phyloP scores from a whole-genome alignment of 2,888 invertebrate species.

The Coleophora deauratella region DNA sequence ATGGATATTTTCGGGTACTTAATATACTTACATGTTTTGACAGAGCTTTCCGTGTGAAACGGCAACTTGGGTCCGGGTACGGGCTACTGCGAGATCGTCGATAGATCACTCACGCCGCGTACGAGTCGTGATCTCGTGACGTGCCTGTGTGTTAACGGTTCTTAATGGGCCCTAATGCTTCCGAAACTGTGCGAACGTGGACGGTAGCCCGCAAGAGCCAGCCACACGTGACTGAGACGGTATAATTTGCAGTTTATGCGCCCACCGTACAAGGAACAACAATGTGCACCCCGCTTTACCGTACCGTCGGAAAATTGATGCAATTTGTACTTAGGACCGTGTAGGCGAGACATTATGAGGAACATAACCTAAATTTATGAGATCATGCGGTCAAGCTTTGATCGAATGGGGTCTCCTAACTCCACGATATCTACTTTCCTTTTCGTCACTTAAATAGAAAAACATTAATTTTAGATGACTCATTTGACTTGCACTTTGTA shows the following conservation, averaged over 20 bases:
- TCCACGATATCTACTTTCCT: too few species aligned
- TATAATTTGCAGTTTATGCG: constrained; percentile 59
- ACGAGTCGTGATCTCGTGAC: constrained; percentile 67
- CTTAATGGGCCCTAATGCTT: constrained; percentile 73
- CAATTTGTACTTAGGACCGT: constrained; percentile 39
- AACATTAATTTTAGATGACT: too few species aligned
- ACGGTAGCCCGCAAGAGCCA: constrained; percentile 58
- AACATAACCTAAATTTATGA: too few species aligned
- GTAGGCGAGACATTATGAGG: constrained; percentile 15
- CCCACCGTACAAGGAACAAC: constrained; percentile 41
- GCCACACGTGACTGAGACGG: constrained; percentile 59
- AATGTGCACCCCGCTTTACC: constrained; percentile 50
- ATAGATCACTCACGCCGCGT: constrained; percentile 61
- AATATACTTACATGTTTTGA: constrained; percentile 4
- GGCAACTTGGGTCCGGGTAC: constrained; percentile 33
- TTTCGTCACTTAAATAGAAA: too few species aligned
- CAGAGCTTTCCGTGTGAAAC: constrained; percentile 58
- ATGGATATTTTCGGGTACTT: constrained; percentile 1
- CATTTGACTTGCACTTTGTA: too few species aligned
- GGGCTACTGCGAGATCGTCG: constrained; percentile 63
- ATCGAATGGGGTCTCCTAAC: too few species aligned
- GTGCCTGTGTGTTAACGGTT: constrained; percentile 68
- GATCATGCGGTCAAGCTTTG: too few species aligned
- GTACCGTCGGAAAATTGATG: constrained; percentile 42
- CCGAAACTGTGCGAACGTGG: constrained; percentile 73